phyloP scores from a whole-genome alignment of 2,888 invertebrate genomes.

The Pteria penguin region DNA sequence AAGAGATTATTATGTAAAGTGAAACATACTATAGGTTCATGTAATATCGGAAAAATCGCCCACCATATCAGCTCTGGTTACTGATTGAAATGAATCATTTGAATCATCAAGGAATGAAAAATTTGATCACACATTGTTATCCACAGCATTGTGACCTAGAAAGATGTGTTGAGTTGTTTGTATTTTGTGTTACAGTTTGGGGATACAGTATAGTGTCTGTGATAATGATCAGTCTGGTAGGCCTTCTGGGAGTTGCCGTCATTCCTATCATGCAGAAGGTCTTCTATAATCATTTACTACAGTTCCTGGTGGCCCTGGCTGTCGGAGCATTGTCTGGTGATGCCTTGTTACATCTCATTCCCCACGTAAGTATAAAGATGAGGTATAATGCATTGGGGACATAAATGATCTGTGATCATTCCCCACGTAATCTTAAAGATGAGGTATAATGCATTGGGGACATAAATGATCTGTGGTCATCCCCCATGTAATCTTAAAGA shows the following conservation, averaged over 20 bases:
- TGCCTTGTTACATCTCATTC: slow-evolving; percentile 93
- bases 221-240: slow-evolving; percentile 91
- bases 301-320: slow-evolving; percentile 95
- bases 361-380: slow-evolving; percentile 80
- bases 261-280: slow-evolving; percentile 92
- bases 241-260: slow-evolving; percentile 92
- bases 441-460: too few species aligned
- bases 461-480: too few species aligned
- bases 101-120: background rate
- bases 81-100: background rate
- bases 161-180: background rate
- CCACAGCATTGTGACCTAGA: too few species aligned
- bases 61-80: background rate
- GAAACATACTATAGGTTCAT: too few species aligned
- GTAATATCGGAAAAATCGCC: background rate
- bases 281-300: slow-evolving; percentile 93
- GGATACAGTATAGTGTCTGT: slow-evolving; percentile 90
- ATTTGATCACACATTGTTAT: background rate
- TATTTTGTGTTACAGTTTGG: slow-evolving; percentile 85
- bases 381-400: too few species aligned
- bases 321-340: slow-evolving; percentile 95
- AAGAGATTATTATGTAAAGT: too few species aligned
- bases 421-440: too few species aligned
- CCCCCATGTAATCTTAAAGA: too few species aligned
- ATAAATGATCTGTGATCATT: too few species aligned